phyloP scores from a whole-genome alignment of 2,797 vertebrate genomes.

The Trachurus trachurus region DNA sequence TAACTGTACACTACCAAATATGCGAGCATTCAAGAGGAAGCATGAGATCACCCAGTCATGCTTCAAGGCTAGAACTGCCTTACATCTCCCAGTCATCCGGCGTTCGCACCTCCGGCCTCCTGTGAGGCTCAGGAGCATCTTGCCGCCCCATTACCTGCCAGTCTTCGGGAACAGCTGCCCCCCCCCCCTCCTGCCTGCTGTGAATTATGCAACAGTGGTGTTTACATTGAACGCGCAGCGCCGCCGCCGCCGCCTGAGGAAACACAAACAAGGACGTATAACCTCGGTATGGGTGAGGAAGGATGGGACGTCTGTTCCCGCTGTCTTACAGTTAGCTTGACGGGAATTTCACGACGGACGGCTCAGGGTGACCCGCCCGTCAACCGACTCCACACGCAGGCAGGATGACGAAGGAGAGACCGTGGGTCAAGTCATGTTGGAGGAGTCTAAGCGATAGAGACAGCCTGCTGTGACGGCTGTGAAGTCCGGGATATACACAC shows the following conservation, averaged over 20 bases:
- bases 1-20: conserved; percentile 22
- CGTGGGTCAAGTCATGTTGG: conserved; percentile 43
- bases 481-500: conserved; percentile 41
- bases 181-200: conserved; percentile 40
- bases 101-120: conserved; percentile 65
- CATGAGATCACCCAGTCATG: conserved; percentile 1
- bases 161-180: conserved; percentile 63
- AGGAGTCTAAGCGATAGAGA: conserved; percentile 40
- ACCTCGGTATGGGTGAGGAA: conserved; percentile 36
- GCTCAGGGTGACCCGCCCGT: conserved; percentile 72
- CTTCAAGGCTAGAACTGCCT: conserved; percentile 39
- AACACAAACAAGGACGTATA: conserved; percentile 64
- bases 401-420: conserved; percentile 32
- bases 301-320: conserved; percentile 28
- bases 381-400: conserved; percentile 15
- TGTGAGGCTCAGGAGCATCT: conserved; percentile 53
- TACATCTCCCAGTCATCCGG: conserved; percentile 46
- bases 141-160: conserved; percentile 65
- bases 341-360: conserved; percentile 48
- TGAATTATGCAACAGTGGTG: conserved; percentile 76
- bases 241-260: conserved; percentile 23
- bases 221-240: conserved; percentile 52
- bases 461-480: conserved; percentile 29
- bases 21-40: conserved; percentile 16
- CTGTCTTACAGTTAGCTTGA: conserved; percentile 40